Conservation (phyloP, 2,888 invertebrate genomes). For the Lithophane socia region DNA sequence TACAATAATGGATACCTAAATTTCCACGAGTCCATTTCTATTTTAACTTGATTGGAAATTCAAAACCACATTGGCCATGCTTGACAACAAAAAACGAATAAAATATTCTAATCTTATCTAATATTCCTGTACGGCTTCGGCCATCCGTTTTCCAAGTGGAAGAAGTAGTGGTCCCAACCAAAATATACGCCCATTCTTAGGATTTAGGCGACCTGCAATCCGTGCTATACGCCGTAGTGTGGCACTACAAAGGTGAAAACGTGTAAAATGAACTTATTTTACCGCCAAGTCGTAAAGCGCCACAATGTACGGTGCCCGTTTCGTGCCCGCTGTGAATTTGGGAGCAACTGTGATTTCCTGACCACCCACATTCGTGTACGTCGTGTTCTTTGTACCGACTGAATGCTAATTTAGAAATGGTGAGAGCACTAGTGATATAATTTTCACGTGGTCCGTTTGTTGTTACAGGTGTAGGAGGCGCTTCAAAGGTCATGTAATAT, state of each 20-base stretch:
- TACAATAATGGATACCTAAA: neutral
- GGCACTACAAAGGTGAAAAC: slow-evolving; percentile 72
- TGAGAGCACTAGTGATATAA: slow-evolving; percentile 38
- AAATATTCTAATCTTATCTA: slow-evolving; percentile 54
- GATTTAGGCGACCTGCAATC: slow-evolving; percentile 59
- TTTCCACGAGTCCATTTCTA: neutral
- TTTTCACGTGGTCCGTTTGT: slow-evolving; percentile 54
- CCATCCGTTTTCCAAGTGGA: slow-evolving; percentile 21
- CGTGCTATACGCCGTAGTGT: slow-evolving; percentile 42
- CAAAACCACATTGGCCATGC: slow-evolving; percentile 11
- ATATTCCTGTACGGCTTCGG: slow-evolving; percentile 38
- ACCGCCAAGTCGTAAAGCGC: slow-evolving; percentile 72
- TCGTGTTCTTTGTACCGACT: slow-evolving; percentile 50
- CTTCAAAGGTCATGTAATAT: slow-evolving; percentile 66
- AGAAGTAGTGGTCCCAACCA: slow-evolving; percentile 28
- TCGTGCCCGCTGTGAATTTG: slow-evolving; percentile 62
- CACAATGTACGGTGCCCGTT: slow-evolving; percentile 66
- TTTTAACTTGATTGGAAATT: slow-evolving; percentile 4
- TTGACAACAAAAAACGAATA: slow-evolving; percentile 38
- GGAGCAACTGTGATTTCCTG: slow-evolving; percentile 68
- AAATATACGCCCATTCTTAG: slow-evolving; percentile 51
- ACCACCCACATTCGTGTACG: slow-evolving; percentile 61
- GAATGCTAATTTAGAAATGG: slow-evolving; percentile 63
- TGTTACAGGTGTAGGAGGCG: slow-evolving; percentile 81
- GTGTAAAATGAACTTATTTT: slow-evolving; percentile 76